These are phyloP conservation scores for Zonotrichia leucophrys DNA, from an alignment of 2,113 vertebrate genomes.

Conservation along the genomic window DNA sequence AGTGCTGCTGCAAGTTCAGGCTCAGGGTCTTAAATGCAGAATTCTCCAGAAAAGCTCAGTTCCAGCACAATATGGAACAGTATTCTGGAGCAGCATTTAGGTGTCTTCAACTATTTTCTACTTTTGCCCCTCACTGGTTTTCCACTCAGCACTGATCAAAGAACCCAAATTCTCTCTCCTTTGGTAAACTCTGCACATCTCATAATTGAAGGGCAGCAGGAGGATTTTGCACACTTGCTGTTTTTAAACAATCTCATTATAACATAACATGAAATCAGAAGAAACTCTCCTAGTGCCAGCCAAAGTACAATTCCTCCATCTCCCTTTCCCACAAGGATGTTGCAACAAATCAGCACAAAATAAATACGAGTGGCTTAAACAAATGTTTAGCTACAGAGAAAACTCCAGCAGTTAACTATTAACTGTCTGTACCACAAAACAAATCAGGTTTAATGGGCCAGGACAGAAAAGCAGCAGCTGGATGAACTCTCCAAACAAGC, in stretches of 20 bases:
- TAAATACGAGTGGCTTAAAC: not conserved
- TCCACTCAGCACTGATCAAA: not conserved
- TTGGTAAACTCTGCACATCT: not conserved
- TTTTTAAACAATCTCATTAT: not conserved
- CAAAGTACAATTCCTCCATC: not conserved
- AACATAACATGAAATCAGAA: not conserved
- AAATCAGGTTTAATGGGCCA: not conserved
- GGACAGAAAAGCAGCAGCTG: not conserved
- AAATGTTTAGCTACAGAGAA: constrained; percentile 32
- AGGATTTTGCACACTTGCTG: not conserved
- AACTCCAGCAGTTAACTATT: constrained; percentile 18
- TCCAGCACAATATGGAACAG: not conserved
- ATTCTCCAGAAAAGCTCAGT: not conserved
- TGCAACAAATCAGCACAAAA: constrained; percentile 7
- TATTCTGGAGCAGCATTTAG: not conserved
- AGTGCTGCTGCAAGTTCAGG: not conserved
- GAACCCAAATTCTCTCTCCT: not conserved
- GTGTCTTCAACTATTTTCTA: not conserved
- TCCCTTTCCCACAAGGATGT: constrained; percentile 4
- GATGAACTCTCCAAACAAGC: not conserved
- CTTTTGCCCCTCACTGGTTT: not conserved
- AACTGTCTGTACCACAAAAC: not conserved
- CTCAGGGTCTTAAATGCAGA: not conserved
- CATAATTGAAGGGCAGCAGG: not conserved
- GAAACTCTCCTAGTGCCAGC: not conserved